These are phyloP conservation scores for Pogonognathellus flavescens DNA, from an alignment of 1,140 invertebrate species.

Conservation along the genomic window DNA sequence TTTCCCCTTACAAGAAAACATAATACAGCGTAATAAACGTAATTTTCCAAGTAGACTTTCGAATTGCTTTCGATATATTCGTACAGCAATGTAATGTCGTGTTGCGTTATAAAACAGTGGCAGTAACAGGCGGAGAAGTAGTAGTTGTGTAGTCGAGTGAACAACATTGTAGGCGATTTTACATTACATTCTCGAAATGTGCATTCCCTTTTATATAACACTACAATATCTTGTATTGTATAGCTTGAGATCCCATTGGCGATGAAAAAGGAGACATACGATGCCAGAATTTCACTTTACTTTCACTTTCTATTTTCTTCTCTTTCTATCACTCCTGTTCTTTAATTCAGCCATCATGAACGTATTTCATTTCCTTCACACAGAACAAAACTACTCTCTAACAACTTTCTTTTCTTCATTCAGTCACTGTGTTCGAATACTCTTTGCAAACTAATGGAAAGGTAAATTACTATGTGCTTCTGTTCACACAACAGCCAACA, in stretches of 20 bases:
- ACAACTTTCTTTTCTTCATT: not conserved
- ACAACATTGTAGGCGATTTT: not conserved
- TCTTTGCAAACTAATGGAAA: not conserved
- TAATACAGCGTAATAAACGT: conserved; percentile 10
- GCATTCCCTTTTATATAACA: not conserved
- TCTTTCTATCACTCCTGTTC: not conserved
- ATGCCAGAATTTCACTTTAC: conserved; percentile 34
- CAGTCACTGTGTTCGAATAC: not conserved
- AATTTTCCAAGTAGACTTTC: conserved; percentile 18
- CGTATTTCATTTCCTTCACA: conserved; percentile 34
- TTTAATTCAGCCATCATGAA: conserved; percentile 40
- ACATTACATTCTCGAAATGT: not conserved
- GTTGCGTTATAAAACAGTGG: no score
- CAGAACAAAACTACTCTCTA: not conserved
- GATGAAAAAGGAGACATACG: conserved; percentile 36
- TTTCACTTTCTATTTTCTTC: conserved; percentile 36
- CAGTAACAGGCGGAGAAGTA: no score
- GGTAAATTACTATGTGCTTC: not conserved
- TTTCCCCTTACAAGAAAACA: not conserved
- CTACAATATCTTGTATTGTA: not conserved
- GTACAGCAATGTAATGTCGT: no score
- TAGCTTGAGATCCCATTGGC: conserved; percentile 5
- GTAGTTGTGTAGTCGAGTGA: no score
- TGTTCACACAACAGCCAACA: not conserved
- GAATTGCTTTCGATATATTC: not conserved